Conservation (phyloP, 2,888 invertebrate genomes). For the Cryptus armator region DNA sequence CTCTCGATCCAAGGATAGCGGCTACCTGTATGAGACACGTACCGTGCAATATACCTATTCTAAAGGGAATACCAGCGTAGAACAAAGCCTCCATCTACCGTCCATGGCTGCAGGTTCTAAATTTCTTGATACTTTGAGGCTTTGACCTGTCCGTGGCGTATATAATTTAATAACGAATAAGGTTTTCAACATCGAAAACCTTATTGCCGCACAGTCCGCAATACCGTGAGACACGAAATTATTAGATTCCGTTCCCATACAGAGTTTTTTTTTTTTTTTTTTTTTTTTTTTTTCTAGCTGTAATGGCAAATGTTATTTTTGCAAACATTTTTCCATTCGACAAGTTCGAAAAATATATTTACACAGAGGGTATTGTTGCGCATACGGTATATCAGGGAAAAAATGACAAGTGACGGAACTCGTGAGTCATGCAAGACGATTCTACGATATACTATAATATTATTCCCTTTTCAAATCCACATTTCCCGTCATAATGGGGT, state of each 20-base stretch:
- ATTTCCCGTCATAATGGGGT: conserved; percentile 57
- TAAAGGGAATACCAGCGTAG: neutral
- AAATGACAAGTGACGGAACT: neutral
- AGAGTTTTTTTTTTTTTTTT: neutral
- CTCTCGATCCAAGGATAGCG: neutral
- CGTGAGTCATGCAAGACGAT: neutral
- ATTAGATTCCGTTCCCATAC: neutral
- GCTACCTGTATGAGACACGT: neutral
- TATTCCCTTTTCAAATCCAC: conserved; percentile 38
- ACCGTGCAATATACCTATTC: neutral
- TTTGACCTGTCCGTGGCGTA: neutral
- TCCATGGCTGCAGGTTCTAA: neutral
- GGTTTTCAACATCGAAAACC: neutral
- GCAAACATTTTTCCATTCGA: neutral
- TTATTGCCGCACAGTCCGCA: no score
- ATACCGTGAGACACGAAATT: neutral
- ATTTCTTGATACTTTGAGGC: neutral
- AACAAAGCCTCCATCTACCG: neutral
- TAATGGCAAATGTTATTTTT: neutral
- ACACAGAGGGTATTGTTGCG: neutral
- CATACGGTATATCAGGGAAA: neutral
- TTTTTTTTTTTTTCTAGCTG: neutral
- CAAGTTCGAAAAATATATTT: neutral
- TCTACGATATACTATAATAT: conserved; percentile 1
- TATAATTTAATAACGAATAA: conserved; percentile 4